These are phyloP conservation scores for Triops longicaudatus DNA, from an alignment of 1,140 invertebrate genomes.

Conservation along the genomic window DNA sequence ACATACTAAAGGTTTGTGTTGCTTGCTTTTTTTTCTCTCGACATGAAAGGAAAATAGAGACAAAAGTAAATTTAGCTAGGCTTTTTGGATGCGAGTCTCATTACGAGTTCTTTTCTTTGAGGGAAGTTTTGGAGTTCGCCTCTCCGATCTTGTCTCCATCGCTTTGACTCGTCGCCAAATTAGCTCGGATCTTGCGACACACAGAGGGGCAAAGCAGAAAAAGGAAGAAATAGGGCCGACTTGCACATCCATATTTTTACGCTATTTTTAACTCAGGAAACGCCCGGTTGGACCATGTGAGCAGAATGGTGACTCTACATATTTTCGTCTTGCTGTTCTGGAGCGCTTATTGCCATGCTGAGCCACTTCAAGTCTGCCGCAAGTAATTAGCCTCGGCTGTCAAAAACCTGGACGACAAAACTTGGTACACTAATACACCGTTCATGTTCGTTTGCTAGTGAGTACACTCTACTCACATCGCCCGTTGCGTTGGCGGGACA, in stretches of 20 bases:
- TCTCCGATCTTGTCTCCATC: not conserved
- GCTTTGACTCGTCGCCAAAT: constrained; percentile 11
- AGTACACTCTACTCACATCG: not conserved
- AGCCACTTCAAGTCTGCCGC: not conserved
- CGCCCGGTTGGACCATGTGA: constrained; percentile 5
- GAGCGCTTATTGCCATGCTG: not conserved
- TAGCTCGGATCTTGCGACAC: not conserved
- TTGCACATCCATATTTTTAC: not conserved
- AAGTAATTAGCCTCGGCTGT: not conserved
- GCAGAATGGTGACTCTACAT: constrained; percentile 2
- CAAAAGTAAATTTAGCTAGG: not conserved
- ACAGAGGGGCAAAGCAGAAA: not conserved
- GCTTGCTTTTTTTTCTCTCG: not conserved
- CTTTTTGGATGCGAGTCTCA: not conserved
- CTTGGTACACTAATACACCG: not conserved
- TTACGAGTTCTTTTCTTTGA: not conserved
- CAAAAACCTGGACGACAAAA: not conserved
- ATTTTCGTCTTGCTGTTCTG: constrained; percentile 3
- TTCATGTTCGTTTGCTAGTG: not conserved
- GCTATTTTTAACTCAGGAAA: not conserved
- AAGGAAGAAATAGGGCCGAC: not conserved
- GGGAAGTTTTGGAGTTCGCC: not conserved
- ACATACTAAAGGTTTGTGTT: not conserved
- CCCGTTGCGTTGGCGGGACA: constrained; percentile 4
- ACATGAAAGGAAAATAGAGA: not conserved